A percentile compares a stretch with the other conserved stretches of the same genome.
These are phyloP conservation scores for Brachypteracias leptosomus DNA, from an alignment of 2,113 vertebrate species.

Conservation along the genomic window DNA sequence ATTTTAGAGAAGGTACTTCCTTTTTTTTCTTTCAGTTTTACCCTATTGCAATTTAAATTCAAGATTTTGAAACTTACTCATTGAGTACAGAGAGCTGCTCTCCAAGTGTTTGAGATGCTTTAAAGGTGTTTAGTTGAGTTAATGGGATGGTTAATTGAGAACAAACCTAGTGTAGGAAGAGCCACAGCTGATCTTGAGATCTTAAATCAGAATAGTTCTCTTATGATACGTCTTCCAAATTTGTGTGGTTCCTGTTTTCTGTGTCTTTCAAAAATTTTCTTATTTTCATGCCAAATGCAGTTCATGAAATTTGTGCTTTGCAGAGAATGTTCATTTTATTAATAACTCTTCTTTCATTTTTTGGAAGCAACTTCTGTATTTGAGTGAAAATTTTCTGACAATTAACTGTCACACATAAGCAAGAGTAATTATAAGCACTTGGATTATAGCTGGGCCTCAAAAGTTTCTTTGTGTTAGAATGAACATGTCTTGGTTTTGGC, in stretches of 20 bases:
- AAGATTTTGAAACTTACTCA: neutral
- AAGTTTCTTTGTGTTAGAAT: neutral
- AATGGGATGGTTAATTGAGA: neutral
- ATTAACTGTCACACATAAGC: neutral
- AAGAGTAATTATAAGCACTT: neutral
- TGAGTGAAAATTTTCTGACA: neutral
- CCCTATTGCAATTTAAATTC: neutral
- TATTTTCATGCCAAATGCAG: neutral
- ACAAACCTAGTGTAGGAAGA: neutral
- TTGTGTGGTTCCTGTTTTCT: neutral
- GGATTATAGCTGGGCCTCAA: neutral
- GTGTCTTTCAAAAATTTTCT: neutral
- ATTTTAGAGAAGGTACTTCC: slow-evolving; percentile 84
- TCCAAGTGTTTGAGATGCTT: neutral
- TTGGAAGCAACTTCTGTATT: neutral
- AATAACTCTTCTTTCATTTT: neutral
- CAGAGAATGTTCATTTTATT: neutral
- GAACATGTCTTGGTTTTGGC: neutral
- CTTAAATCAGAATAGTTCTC: neutral
- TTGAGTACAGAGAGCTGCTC: neutral
- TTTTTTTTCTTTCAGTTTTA: neutral
- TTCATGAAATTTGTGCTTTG: neutral
- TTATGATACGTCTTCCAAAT: neutral
- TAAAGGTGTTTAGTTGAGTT: neutral
- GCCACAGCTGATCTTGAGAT: neutral